Conservation (phyloP, 2,113 vertebrate genomes). For the Onychorhynchus coronatus region DNA sequence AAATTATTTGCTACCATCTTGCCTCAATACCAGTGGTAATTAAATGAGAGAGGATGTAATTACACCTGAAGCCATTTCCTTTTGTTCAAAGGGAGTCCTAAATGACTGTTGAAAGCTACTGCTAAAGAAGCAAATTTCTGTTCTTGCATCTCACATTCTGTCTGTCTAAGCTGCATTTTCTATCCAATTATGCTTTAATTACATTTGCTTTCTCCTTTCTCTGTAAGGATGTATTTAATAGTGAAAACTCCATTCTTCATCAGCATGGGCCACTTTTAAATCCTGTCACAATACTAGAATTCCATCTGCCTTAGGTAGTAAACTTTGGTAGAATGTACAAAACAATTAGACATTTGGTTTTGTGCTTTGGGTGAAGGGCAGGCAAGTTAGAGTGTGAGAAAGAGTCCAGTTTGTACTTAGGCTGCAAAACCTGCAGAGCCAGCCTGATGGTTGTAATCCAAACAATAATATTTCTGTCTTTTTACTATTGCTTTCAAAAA, state of each 20-base stretch:
- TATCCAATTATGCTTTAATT: background rate
- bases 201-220: background rate
- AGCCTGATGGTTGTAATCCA: accelerated
- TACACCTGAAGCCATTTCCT: background rate
- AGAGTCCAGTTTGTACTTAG: background rate
- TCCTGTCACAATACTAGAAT: background rate
- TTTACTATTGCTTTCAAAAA: background rate
- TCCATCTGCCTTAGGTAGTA: background rate
- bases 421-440: background rate
- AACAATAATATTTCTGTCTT: background rate
- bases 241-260: background rate
- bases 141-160: background rate
- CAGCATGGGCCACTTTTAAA: background rate
- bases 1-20: background rate
- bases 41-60: background rate
- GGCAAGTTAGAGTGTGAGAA: background rate
- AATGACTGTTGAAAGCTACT: background rate
- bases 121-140: background rate
- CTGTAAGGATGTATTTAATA: background rate
- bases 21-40: background rate
- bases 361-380: background rate
- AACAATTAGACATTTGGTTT: background rate
- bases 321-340: background rate
- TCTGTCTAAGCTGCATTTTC: background rate
- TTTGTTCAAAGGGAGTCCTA: background rate